Percentiles rank a stretch among this genome's conserved stretches.
Conservation (phyloP, 1,140 invertebrate genomes). For the Polypedilum pembai region DNA sequence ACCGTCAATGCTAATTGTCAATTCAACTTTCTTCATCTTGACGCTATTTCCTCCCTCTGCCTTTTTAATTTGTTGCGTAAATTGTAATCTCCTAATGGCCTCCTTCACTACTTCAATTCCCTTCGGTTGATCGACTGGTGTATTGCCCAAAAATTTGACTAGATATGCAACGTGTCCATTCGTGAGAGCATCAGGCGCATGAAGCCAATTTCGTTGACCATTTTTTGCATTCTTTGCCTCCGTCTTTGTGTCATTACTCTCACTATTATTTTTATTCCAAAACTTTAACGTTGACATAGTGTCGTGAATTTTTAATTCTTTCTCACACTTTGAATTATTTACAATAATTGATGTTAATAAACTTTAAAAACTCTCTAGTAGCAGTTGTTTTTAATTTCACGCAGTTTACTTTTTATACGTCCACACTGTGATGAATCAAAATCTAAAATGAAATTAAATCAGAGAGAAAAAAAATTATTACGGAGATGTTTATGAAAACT, state of each 20-base stretch:
- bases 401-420: background rate
- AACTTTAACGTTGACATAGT: constrained; percentile 55
- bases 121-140: constrained; percentile 89
- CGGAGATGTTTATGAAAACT: background rate
- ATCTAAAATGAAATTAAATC: constrained; percentile 1
- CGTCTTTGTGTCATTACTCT: constrained; percentile 40
- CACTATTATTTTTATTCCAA: constrained; percentile 51
- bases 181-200: constrained; percentile 84
- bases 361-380: background rate
- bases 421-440: background rate
- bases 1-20: constrained; percentile 91
- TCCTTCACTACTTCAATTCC: constrained; percentile 96
- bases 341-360: background rate
- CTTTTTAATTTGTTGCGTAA: constrained; percentile 86
- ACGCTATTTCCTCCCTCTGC: constrained; percentile 68
- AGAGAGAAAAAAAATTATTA: background rate
- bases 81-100: constrained; percentile 88
- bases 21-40: constrained; percentile 87
- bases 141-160: constrained; percentile 94
- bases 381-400: background rate
- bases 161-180: constrained; percentile 93
- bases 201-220: constrained; percentile 76
- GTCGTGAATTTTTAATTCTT: constrained; percentile 32
- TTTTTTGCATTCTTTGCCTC: constrained; percentile 36
- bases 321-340: background rate